A percentile compares a stretch with the other conserved stretches of the same genome.
phyloP scores from a whole-genome alignment of 2,113 vertebrate genomes.

The Struthio camelus region DNA sequence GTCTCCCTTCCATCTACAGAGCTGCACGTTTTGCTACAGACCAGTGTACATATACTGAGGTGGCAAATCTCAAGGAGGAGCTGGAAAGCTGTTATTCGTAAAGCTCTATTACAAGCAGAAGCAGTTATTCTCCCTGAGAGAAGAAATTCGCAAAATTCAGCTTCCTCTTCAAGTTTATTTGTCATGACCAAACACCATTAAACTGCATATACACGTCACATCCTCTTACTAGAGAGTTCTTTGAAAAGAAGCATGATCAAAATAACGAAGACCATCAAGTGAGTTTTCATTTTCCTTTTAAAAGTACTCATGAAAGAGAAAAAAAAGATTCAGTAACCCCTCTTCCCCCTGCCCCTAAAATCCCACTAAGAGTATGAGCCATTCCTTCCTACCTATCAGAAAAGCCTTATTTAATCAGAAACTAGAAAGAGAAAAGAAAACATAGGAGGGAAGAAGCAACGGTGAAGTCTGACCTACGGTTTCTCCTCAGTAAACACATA shows the following conservation, averaged over 20 bases:
- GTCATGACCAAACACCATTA: not conserved
- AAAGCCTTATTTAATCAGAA: not conserved
- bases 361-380: not conserved
- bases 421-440: not conserved
- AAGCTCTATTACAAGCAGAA: not conserved
- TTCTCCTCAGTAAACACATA: not conserved
- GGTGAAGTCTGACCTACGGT: not conserved
- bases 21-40: not conserved
- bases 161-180: constrained; percentile 20
- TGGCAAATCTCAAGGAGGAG: not conserved
- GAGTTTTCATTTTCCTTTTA: not conserved
- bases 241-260: not conserved
- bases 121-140: not conserved
- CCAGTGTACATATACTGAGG: not conserved
- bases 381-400: not conserved
- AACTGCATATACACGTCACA: not conserved
- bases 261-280: not conserved
- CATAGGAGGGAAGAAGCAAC: not conserved
- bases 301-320: not conserved
- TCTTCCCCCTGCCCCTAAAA: not conserved
- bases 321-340: not conserved
- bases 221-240: not conserved
- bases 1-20: not conserved
- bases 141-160: not conserved
- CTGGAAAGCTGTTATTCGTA: not conserved